Percentiles rank a stretch among this genome's conserved stretches.
Evolutionary conservation across 2,888 invertebrate species (phyloP).

Genomic region (Ypsolopha scabrella): DNA sequence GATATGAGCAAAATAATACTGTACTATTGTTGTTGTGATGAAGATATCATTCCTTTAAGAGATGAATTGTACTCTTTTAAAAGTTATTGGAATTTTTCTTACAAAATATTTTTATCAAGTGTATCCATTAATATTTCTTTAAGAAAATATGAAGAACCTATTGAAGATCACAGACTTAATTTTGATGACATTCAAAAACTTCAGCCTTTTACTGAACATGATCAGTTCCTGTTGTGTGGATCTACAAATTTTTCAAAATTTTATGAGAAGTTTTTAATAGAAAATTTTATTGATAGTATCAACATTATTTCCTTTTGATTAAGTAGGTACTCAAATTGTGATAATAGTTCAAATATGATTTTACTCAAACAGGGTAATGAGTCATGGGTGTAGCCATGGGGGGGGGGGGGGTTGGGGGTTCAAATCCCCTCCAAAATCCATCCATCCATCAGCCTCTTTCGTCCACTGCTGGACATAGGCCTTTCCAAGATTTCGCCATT

Average conservation of each 20-base stretch:
- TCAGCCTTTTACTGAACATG: slow-evolving; percentile 25
- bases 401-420: too few relatives aligned
- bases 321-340: neutral
- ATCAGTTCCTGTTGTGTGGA: slow-evolving; percentile 73
- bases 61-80: slow-evolving; percentile 69
- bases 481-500: too few relatives aligned
- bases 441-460: too few relatives aligned
- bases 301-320: neutral
- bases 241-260: slow-evolving; percentile 63
- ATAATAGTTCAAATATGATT: too few relatives aligned
- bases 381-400: too few relatives aligned
- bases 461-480: too few relatives aligned
- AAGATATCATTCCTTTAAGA: slow-evolving; percentile 72
- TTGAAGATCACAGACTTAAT: slow-evolving; percentile 41
- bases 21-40: slow-evolving; percentile 71
- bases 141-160: slow-evolving; percentile 65
- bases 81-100: slow-evolving; percentile 82
- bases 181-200: slow-evolving; percentile 34
- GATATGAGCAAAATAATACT: slow-evolving; percentile 75
- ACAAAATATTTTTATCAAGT: slow-evolving; percentile 69
- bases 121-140: slow-evolving; percentile 12
- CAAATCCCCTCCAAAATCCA: too few relatives aligned
- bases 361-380: too few relatives aligned
- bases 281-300: slow-evolving; percentile 19
- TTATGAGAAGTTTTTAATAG: slow-evolving; percentile 27